These are phyloP conservation scores for Chrysodeixis includens DNA, from an alignment of 2,888 invertebrate genomes.

Conservation along the genomic window DNA sequence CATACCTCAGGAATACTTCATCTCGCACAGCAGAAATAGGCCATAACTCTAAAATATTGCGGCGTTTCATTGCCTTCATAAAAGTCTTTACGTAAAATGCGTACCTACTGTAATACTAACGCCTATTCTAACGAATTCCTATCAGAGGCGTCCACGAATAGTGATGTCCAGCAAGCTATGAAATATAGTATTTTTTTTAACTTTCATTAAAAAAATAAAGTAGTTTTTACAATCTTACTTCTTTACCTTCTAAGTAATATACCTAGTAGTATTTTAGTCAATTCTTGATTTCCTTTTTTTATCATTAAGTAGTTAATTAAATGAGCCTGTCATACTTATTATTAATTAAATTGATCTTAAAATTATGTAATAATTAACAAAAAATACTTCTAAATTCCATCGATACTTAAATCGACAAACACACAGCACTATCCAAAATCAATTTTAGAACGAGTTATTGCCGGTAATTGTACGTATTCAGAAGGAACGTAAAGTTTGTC, in stretches of 20 bases:
- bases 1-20: slow-evolving; percentile 47
- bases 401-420: slow-evolving; percentile 22
- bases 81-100: slow-evolving; percentile 67
- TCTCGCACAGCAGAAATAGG: slow-evolving; percentile 60
- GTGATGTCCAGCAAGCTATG: slow-evolving; percentile 33
- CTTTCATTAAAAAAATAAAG: too few species aligned
- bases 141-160: slow-evolving; percentile 31
- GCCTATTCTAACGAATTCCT: slow-evolving; percentile 41
- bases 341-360: too few species aligned
- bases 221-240: too few species aligned
- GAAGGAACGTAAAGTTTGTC: slow-evolving; percentile 76
- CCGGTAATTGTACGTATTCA: slow-evolving; percentile 79
- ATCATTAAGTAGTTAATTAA: too few species aligned
- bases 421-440: slow-evolving; percentile 64
- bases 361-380: too few species aligned
- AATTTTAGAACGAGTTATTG: slow-evolving; percentile 76
- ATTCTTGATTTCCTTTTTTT: too few species aligned
- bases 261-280: too few species aligned
- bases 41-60: slow-evolving; percentile 70
- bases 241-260: too few species aligned
- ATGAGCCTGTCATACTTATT: too few species aligned
- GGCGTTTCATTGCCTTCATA: slow-evolving; percentile 73
- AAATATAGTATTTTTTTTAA: too few species aligned
- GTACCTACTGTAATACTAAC: slow-evolving; percentile 55
- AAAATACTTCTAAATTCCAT: not conserved